These are phyloP conservation scores for Siphlonurus alternatus DNA, from an alignment of 2,888 invertebrate species.

Conservation along the genomic window DNA sequence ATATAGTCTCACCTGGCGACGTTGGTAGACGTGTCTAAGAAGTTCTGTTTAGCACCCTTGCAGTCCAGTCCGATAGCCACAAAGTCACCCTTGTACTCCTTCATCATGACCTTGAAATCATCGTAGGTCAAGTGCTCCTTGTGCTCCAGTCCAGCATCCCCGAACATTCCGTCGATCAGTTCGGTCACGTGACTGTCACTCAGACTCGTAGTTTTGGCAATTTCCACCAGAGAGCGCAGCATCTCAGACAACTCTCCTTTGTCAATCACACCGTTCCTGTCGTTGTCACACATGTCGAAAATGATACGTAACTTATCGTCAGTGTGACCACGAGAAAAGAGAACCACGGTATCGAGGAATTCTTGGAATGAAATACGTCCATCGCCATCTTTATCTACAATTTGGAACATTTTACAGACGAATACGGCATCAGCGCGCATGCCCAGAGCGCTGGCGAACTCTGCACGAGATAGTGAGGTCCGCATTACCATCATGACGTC, in stretches of 20 bases:
- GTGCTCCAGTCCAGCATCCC: constrained; percentile 76
- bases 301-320: constrained; percentile 87
- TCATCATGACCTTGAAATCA: constrained; percentile 92
- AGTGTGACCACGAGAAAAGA: constrained; percentile 82
- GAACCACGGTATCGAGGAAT: constrained; percentile 82
- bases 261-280: constrained; percentile 85
- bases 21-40: constrained; percentile 84
- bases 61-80: constrained; percentile 88
- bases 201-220: constrained; percentile 77
- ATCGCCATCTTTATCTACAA: constrained; percentile 86
- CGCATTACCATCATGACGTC: constrained; percentile 85
- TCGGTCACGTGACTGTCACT: constrained; percentile 83
- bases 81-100: constrained; percentile 88
- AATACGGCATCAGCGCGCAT: constrained; percentile 92
- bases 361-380: constrained; percentile 91
- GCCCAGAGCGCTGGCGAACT: constrained; percentile 88
- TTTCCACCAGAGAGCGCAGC: constrained; percentile 81
- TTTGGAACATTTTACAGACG: constrained; percentile 94
- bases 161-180: constrained; percentile 87
- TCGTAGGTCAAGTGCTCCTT: constrained; percentile 80
- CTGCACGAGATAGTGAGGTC: constrained; percentile 76
- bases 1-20: constrained; percentile 53
- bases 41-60: constrained; percentile 90
- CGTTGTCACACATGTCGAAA: constrained; percentile 95
- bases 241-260: constrained; percentile 87